Percentiles rank a stretch among this genome's conserved stretches.
These are phyloP conservation scores for Sapajus apella DNA, from an alignment of 2,113 vertebrate genomes.

Conservation along the genomic window DNA sequence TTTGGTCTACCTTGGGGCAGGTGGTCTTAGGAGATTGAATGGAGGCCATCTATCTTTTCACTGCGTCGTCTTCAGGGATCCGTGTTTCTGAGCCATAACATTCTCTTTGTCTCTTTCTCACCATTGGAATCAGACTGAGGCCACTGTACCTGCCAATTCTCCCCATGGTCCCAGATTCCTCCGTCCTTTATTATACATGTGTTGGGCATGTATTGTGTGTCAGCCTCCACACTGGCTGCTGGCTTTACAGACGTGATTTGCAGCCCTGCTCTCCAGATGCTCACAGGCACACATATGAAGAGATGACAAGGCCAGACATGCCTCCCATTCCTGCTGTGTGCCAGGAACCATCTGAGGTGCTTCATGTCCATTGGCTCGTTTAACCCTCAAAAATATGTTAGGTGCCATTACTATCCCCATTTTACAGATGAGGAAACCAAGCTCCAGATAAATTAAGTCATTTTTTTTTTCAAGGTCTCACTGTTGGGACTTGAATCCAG, in stretches of 20 bases:
- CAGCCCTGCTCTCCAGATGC: not conserved
- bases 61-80: not conserved
- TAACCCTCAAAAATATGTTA: not conserved
- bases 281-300: not conserved
- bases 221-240: not conserved
- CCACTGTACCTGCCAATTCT: not conserved
- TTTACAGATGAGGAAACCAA: not conserved
- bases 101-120: not conserved
- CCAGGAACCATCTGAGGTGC: not conserved
- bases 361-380: fast-evolving
- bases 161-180: not conserved
- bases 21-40: not conserved
- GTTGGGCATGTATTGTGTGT: not conserved
- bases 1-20: not conserved
- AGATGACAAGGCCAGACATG: fast-evolving
- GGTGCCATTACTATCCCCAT: not conserved
- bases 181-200: not conserved
- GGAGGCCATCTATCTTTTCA: not conserved
- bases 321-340: not conserved
- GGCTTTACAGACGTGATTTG: not conserved
- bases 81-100: not conserved
- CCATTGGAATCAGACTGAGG: not conserved
- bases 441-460: not conserved
- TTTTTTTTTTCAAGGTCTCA: not conserved
- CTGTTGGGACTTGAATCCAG: not conserved